A percentile compares a stretch with the other conserved stretches of the same genome.
These are phyloP conservation scores for Cerastis rubricosa DNA, from an alignment of 2,888 invertebrate species.

Conservation along the genomic window DNA sequence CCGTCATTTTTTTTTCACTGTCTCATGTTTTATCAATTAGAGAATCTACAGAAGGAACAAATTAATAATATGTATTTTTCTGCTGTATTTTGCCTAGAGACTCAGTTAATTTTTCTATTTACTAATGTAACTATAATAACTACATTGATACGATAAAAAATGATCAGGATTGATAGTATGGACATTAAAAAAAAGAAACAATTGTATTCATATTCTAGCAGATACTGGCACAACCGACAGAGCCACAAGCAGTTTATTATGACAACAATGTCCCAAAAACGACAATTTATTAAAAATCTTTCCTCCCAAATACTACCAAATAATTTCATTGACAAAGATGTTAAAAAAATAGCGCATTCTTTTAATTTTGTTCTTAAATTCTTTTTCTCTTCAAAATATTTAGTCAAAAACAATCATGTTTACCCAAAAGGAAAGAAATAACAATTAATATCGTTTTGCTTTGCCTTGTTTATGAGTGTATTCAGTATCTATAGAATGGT, in stretches of 20 bases:
- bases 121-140: no score
- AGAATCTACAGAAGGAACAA: no score
- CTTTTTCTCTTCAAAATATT: slow-evolving; percentile 25
- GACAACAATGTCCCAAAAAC: background rate
- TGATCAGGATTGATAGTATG: no score
- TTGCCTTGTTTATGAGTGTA: background rate
- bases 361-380: slow-evolving; percentile 16
- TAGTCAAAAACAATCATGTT: slow-evolving; percentile 11
- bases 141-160: no score
- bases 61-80: no score
- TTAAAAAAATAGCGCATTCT: slow-evolving; percentile 19
- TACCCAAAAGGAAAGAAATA: background rate
- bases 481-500: background rate
- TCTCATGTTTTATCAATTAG: no score
- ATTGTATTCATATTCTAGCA: no score
- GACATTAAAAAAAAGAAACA: no score
- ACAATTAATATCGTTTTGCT: background rate
- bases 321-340: slow-evolving; percentile 4
- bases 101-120: background rate
- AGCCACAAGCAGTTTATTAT: background rate
- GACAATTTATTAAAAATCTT: background rate
- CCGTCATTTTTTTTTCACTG: no score
- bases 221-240: no score
- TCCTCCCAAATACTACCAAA: background rate
- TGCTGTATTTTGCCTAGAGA: no score